These are phyloP conservation scores for Crocidura indochinensis DNA, from an alignment of 2,797 vertebrate species.

Conservation along the genomic window DNA sequence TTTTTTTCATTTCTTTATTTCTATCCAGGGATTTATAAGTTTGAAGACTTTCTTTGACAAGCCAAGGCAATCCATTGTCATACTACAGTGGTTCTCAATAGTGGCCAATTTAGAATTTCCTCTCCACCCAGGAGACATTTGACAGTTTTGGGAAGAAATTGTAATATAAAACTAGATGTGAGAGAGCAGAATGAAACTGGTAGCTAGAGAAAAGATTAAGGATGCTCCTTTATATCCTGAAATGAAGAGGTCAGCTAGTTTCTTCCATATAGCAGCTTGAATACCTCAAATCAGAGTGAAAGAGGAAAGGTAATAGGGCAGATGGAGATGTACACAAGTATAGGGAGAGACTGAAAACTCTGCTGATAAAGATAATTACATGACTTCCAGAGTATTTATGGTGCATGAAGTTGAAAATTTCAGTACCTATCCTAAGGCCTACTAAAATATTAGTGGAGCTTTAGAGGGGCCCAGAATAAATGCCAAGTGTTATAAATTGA, in stretches of 20 bases:
- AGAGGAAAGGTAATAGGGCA: no score
- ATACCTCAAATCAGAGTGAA: no score
- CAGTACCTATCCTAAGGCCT: no score
- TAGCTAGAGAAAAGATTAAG: neutral
- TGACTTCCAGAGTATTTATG: no score
- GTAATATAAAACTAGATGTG: neutral
- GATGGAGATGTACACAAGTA: no score
- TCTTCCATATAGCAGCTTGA: no score
- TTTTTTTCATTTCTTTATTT: slow-evolving; percentile 34
- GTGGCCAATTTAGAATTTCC: neutral
- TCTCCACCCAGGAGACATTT: neutral
- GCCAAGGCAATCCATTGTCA: neutral
- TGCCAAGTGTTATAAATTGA: no score
- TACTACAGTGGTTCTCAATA: neutral
- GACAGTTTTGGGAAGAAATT: slow-evolving; percentile 7
- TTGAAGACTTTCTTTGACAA: slow-evolving; percentile 29
- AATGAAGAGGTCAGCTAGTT: neutral
- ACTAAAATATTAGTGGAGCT: no score
- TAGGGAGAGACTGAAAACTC: no score
- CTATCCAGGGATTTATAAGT: neutral
- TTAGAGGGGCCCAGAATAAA: no score
- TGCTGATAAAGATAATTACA: no score
- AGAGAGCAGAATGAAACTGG: neutral
- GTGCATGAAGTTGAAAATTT: no score
- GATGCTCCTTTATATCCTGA: neutral